phyloP scores from a whole-genome alignment of 2,113 vertebrate species.

The Marmota monax region DNA sequence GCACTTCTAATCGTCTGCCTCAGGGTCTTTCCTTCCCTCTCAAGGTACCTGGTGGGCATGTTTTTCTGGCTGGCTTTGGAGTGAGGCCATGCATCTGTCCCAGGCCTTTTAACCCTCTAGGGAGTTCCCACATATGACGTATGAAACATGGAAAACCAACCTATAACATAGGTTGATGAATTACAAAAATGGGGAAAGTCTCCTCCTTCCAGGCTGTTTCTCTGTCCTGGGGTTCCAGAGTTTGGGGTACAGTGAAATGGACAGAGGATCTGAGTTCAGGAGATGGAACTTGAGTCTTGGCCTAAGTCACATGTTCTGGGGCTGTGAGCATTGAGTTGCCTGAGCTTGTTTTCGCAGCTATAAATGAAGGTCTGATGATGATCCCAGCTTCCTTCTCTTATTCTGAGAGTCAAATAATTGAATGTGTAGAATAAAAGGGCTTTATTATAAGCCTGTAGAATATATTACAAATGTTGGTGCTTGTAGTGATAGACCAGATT shows the following conservation, averaged over 20 bases:
- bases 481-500: constrained; percentile 9
- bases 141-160: neutral
- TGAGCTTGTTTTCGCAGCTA: constrained; percentile 1
- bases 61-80: constrained; percentile 54
- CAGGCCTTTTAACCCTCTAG: neutral
- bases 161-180: neutral
- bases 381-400: neutral
- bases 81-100: neutral
- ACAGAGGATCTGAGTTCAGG: neutral
- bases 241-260: neutral
- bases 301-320: neutral
- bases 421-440: neutral
- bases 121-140: neutral
- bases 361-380: constrained; percentile 45
- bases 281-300: constrained; percentile 5
- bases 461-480: neutral
- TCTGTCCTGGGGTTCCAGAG: neutral
- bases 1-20: neutral
- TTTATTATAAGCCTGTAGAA: constrained; percentile 3
- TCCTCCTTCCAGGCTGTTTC: neutral
- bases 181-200: neutral
- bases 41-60: neutral
- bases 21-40: neutral
- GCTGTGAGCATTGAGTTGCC: neutral
- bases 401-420: constrained; percentile 22